These are phyloP conservation scores for Byasa hedistus DNA, from an alignment of 2,888 invertebrate species.

Conservation along the genomic window DNA sequence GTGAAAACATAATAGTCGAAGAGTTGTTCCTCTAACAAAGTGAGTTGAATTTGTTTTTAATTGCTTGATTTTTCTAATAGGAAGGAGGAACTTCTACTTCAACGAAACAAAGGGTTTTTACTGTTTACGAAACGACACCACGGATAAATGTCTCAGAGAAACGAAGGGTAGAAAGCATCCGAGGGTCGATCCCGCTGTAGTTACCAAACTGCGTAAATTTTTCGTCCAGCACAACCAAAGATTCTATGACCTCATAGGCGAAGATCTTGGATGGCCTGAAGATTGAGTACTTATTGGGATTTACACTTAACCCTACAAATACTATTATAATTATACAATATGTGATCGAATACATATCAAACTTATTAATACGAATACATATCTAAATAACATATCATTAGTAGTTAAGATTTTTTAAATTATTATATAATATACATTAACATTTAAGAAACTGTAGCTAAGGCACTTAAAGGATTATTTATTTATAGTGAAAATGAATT, in stretches of 20 bases:
- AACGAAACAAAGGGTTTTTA: conserved; percentile 98
- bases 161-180: conserved; percentile 92
- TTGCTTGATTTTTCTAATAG: conserved; percentile 50
- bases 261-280: conserved; percentile 96
- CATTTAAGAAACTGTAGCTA: conserved; percentile 62
- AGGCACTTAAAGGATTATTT: conserved; percentile 48
- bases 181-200: conserved; percentile 87
- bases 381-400: conserved; percentile 66
- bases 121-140: conserved; percentile 91
- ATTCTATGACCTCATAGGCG: conserved; percentile 95
- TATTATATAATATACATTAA: conserved; percentile 66
- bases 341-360: conserved; percentile 70
- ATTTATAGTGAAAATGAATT: conserved; percentile 40
- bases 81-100: conserved; percentile 95
- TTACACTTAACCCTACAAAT: conserved; percentile 36
- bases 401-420: conserved; percentile 65
- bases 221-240: conserved; percentile 95
- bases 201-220: conserved; percentile 89
- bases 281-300: conserved; percentile 71
- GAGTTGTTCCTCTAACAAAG: neutral
- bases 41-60: neutral
- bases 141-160: conserved; percentile 90
- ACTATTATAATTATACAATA: conserved; percentile 12
- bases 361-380: conserved; percentile 49
- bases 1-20: too few species aligned